Base-by-base conservation (phyloP, 92 coral and sea anemone species). In the Bergia sp. region DNA sequence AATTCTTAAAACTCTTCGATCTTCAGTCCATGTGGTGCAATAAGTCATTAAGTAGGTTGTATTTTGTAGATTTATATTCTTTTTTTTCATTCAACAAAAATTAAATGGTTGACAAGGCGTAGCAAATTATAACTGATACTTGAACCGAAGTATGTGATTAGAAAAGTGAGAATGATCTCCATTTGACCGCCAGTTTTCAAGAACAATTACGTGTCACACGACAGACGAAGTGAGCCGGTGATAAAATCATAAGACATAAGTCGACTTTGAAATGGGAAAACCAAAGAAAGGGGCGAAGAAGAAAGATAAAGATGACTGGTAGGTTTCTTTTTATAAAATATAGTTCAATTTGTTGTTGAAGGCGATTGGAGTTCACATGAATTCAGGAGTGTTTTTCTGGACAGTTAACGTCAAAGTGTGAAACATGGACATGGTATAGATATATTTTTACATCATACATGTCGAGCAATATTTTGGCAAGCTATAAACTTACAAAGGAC, bases 301-400 rank as follows among this genome's bases (percentile, higher is more conserved):
- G 92, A 95, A 94, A 91, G 98, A 91, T 49, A 87, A 93, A 82
- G 96, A 91, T 80, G 99, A 96, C 53, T 96, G 99, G 99, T 96
- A 89, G 85, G 96, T 90, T 45, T 29, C 41, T 39, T 55, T 37
- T 50, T 39, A 16, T 57, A 42, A 72, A 4, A 13, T 74, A 73
- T 39, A 20, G 41, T 20, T 64, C 42, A 41, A 29, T 29, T 29
- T 29, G 29, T 29, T 29, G 29, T 29, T 29, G 29, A 29, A 40
- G 5, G 39, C 49, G 12, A 29, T 49, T 36, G 42, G 57, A 37
- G 23, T 80, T 47, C 4, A 71, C 40, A n/a, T 37, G 77, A 23
- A 36, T 37, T 11, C 10, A 10, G 29, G 18, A 78, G 9, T 78
- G 15, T 76, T 1, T 76, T 49, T 10, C 12, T 42, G 18, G 21